These are phyloP conservation scores for Plodia interpunctella DNA, from an alignment of 1,140 invertebrate species.

Conservation along the genomic window DNA sequence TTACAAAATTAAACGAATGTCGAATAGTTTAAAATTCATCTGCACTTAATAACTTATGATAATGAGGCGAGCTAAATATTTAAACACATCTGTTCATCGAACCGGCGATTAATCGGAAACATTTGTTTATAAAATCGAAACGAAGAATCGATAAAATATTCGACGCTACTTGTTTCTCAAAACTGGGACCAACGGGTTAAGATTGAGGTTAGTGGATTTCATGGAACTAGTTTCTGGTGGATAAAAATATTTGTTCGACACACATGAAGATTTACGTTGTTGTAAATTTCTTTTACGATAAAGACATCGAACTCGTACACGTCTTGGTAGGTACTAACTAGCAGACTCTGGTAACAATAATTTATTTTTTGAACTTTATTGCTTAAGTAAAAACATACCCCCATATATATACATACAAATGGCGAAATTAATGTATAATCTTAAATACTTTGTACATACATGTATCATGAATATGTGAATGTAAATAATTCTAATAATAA, in stretches of 20 bases:
- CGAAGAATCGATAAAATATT: conserved; percentile 6
- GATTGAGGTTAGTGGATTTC: conserved; percentile 27
- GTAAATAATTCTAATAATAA: too few relatives aligned
- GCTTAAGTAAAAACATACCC: too few relatives aligned
- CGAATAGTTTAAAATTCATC: neutral
- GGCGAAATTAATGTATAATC: too few relatives aligned
- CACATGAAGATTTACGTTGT: conserved; percentile 33
- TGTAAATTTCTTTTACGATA: conserved; percentile 32
- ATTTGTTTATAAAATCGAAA: conserved; percentile 13
- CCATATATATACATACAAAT: too few relatives aligned
- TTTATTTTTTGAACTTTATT: too few relatives aligned
- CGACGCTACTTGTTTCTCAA: conserved; percentile 14
- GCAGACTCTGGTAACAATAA: neutral
- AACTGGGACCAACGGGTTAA: conserved; percentile 5
- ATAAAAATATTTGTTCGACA: conserved; percentile 44
- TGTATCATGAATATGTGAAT: too few relatives aligned
- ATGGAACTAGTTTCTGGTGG: conserved; percentile 30
- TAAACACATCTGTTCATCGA: conserved; percentile 1
- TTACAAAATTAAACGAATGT: conserved; percentile 2
- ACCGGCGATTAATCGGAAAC: conserved; percentile 4
- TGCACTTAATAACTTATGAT: conserved; percentile 10
- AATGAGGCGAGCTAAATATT: neutral
- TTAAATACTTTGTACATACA: too few relatives aligned
- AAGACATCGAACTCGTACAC: conserved; percentile 24
- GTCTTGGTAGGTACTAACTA: neutral